Evolutionary conservation across 2,113 vertebrate genomes (phyloP).

Genomic region (Mesocricetus auratus): DNA sequence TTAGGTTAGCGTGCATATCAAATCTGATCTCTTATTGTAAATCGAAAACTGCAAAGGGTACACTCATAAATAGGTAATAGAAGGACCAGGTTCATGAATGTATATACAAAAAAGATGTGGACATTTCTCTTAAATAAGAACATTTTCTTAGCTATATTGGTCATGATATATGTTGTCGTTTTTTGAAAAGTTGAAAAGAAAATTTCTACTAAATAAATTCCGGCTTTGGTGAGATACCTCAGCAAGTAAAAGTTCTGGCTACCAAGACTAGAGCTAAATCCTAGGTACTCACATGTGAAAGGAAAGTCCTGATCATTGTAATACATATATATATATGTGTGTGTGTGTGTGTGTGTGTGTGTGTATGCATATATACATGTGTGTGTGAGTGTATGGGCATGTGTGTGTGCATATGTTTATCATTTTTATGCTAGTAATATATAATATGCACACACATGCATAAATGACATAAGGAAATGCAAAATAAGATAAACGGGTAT

Average conservation of each 20-base stretch:
- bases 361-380: too few species aligned
- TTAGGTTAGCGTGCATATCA: not conserved
- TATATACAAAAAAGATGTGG: too few species aligned
- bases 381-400: too few species aligned
- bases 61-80: not conserved
- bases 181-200: not conserved
- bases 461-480: not conserved
- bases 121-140: not conserved
- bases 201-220: not conserved
- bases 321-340: not conserved
- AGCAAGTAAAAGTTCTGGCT: not conserved
- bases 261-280: not conserved
- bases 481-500: not conserved
- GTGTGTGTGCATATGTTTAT: too few species aligned
- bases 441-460: not conserved
- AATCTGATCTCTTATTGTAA: not conserved
- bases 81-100: too few species aligned
- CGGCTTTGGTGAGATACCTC: not conserved
- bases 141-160: not conserved
- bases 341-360: too few species aligned
- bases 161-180: not conserved
- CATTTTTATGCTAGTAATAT: too few species aligned
- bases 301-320: not conserved
- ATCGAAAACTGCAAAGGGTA: not conserved
- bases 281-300: too few species aligned